Conservation (phyloP, 2,113 vertebrate genomes). For the Calypte anna region DNA sequence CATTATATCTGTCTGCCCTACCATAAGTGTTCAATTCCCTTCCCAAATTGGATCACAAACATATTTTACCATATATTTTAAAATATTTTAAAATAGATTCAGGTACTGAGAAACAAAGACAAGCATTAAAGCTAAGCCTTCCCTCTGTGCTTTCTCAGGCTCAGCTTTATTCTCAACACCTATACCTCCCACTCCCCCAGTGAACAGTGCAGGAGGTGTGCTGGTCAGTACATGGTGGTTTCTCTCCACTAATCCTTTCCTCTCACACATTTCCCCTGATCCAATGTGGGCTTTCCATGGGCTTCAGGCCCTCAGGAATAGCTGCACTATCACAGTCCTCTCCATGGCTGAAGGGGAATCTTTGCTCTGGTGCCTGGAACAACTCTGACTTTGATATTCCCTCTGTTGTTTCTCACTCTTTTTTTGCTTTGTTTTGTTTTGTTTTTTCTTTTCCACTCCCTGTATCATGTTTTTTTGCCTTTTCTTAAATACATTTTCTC, state of each 20-base stretch:
- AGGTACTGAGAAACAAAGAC: background rate
- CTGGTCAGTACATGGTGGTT: background rate
- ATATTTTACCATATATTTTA: background rate
- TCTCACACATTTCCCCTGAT: background rate
- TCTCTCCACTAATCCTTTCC: background rate
- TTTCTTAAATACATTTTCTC: background rate
- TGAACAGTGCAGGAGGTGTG: background rate
- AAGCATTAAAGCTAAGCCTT: background rate
- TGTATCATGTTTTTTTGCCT: background rate
- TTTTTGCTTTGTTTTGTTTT: background rate
- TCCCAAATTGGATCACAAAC: background rate
- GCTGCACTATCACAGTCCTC: background rate
- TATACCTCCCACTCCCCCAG: fast-evolving
- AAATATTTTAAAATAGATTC: background rate
- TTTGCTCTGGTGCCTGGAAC: fast-evolving
- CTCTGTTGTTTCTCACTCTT: background rate
- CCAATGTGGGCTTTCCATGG: background rate
- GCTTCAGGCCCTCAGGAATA: background rate
- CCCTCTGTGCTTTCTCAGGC: background rate
- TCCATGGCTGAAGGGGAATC: background rate
- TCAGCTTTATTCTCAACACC: background rate
- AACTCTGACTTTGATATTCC: background rate
- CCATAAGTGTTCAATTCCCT: background rate
- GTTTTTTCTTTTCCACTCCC: background rate
- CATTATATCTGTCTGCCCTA: background rate